These are phyloP conservation scores for Sebastes dallii DNA, from an alignment of 2,797 vertebrate species.

Conservation along the genomic window DNA sequence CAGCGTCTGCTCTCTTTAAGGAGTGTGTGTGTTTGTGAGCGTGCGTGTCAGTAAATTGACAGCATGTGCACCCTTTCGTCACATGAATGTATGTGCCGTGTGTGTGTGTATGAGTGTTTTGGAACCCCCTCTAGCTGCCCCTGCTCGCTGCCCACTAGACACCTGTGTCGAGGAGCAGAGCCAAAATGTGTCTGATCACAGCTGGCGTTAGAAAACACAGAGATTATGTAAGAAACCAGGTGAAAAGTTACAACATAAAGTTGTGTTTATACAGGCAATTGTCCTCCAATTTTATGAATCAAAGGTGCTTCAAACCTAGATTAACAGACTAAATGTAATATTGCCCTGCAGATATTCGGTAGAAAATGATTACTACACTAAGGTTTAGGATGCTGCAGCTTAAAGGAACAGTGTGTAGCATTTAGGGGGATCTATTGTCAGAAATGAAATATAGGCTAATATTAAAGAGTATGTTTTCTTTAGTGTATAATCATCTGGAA, in stretches of 20 bases:
- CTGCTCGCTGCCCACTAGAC: constrained; percentile 42
- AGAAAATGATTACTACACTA: not conserved
- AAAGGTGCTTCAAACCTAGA: not conserved
- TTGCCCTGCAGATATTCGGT: constrained; percentile 1
- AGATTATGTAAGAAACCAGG: constrained; percentile 32
- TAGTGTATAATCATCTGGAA: too few relatives aligned
- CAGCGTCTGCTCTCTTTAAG: constrained; percentile 20
- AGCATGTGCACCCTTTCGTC: not conserved
- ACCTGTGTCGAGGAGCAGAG: constrained; percentile 39
- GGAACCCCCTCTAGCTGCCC: constrained; percentile 6
- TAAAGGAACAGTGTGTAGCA: too few relatives aligned
- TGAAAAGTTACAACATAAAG: not conserved
- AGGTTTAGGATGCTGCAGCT: not conserved
- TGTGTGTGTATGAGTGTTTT: not conserved
- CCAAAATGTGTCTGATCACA: constrained; percentile 41
- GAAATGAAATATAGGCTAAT: too few relatives aligned
- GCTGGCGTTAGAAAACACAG: constrained; percentile 37
- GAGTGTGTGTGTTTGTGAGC: not conserved
- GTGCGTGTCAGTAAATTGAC: not conserved
- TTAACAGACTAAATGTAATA: not conserved
- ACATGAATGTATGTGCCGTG: not conserved
- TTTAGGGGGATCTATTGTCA: not conserved
- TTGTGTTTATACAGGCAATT: not conserved
- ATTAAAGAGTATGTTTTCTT: too few relatives aligned
- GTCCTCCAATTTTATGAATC: not conserved